Evolutionary conservation across 23 tunicate species (phyloP).

Genomic region (Styela plicata): DNA sequence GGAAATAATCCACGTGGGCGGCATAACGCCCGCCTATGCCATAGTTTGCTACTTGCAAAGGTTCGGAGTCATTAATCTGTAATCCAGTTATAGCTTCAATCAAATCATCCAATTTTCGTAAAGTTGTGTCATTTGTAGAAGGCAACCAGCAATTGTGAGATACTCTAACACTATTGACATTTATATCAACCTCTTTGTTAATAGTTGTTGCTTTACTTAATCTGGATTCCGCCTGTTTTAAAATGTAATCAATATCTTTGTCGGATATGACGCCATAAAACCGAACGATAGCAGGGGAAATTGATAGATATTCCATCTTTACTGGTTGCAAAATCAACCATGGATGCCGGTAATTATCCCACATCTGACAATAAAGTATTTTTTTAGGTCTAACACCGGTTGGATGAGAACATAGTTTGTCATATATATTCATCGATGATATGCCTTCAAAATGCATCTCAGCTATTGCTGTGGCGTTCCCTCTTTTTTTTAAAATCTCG

Average conservation of each 20-base stretch:
- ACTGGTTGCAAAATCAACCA: not conserved
- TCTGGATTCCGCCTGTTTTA: not conserved
- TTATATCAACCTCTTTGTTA: not conserved
- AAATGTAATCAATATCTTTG: not conserved
- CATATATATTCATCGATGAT: too few relatives aligned
- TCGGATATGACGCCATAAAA: not conserved
- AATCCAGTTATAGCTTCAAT: constrained; percentile 7
- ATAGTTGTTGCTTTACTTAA: not conserved
- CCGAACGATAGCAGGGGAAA: not conserved
- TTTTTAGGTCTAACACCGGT: too few relatives aligned
- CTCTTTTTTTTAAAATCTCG: too few relatives aligned
- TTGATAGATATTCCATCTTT: not conserved
- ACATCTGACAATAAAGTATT: not conserved
- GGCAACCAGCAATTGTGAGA: not conserved
- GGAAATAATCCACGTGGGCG: not conserved
- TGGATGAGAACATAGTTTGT: too few relatives aligned
- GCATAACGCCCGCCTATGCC: constrained; percentile 16
- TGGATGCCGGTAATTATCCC: constrained; percentile 16
- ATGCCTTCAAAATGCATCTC: too few relatives aligned
- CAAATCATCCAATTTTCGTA: not conserved
- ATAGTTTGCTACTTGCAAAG: constrained; percentile 4
- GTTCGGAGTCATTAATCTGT: not conserved
- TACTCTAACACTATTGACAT: not conserved
- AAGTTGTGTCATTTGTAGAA: not conserved
- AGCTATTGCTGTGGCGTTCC: too few relatives aligned